Evolutionary conservation across 2,888 invertebrate species (phyloP).

Genomic region (Dryadula phaetusa): DNA sequence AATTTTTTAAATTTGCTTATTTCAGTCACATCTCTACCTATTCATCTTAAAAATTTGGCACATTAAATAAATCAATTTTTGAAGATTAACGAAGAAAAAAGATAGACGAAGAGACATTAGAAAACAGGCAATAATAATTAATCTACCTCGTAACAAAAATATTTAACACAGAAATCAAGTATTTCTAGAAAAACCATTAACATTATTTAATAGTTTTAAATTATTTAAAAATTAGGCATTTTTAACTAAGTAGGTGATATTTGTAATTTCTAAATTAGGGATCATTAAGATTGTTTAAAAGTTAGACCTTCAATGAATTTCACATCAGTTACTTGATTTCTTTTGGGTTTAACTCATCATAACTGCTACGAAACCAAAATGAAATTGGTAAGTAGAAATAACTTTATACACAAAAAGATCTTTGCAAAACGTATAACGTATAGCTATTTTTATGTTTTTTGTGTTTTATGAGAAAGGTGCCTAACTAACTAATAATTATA

Average conservation of each 20-base stretch:
- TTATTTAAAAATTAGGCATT: background rate
- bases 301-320: background rate
- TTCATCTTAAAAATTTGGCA: too few species aligned
- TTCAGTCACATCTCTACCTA: too few species aligned
- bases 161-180: background rate
- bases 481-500: constrained; percentile 4
- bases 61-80: too few species aligned
- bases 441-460: too few species aligned
- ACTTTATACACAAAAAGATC: background rate
- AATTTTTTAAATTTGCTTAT: too few species aligned
- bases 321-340: constrained; percentile 21
- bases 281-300: constrained; percentile 31
- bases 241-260: background rate
- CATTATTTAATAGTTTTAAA: background rate
- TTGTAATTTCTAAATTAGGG: background rate
- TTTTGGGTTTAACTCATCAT: background rate
- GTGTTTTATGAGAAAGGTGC: background rate
- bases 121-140: background rate
- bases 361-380: constrained; percentile 46
- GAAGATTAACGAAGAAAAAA: too few species aligned
- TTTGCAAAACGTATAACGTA: background rate
- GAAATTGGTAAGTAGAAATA: constrained; percentile 54
- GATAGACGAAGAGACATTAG: background rate
- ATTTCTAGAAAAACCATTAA: background rate
- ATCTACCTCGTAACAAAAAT: background rate